Conservation (phyloP, 2,888 invertebrate species). For the Criorhina ranunculi region DNA sequence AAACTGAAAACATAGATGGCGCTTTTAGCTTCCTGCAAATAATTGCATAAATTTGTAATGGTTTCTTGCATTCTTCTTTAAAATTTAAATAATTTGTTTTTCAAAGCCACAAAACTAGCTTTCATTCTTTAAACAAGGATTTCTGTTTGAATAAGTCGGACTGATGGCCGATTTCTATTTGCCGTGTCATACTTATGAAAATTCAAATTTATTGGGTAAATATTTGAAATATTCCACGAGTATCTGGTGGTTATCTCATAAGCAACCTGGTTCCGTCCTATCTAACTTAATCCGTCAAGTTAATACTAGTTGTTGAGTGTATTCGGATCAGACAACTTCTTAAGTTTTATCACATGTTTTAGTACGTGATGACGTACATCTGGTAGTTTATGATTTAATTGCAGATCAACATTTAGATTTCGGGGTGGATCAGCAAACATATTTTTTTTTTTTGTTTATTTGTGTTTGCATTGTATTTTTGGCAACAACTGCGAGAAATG, state of each 20-base stretch:
- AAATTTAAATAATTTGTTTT: too few relatives aligned
- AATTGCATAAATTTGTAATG: too few relatives aligned
- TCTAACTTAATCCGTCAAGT: constrained; percentile 16
- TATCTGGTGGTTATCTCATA: constrained; percentile 27
- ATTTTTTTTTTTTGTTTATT: background rate
- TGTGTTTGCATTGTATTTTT: constrained; percentile 6
- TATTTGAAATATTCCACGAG: background rate
- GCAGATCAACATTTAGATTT: constrained; percentile 20
- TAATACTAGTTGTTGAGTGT: constrained; percentile 44
- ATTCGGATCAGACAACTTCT: constrained; percentile 29
- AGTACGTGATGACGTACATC: constrained; percentile 40
- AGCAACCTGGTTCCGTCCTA: constrained; percentile 7
- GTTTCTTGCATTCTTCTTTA: too few relatives aligned
- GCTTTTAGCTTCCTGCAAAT: too few relatives aligned
- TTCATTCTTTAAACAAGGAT: too few relatives aligned
- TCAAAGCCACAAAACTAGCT: too few relatives aligned
- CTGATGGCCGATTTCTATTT: too few relatives aligned
- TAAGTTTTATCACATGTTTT: constrained; percentile 41
- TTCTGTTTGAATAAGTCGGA: too few relatives aligned
- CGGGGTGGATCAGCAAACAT: constrained; percentile 12
- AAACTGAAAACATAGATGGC: too few relatives aligned
- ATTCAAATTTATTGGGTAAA: constrained; percentile 11
- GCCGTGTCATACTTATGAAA: constrained; percentile 4
- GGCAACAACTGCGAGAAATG: background rate
- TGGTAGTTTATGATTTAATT: constrained; percentile 51